phyloP scores from a whole-genome alignment of 2,888 invertebrate species.

The Agrotis puta region DNA sequence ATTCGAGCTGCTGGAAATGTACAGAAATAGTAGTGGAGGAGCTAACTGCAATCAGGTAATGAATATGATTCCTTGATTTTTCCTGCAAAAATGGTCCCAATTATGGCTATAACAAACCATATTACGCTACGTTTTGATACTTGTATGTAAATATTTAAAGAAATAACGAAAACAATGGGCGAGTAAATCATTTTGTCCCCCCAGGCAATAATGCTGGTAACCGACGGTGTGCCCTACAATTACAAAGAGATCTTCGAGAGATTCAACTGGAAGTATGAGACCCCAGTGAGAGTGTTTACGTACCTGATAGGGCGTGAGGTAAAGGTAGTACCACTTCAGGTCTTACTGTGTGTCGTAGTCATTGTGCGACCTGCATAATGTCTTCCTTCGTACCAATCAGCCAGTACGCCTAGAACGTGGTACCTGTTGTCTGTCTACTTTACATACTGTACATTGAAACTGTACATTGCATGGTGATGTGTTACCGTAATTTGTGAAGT shows the following conservation, averaged over 20 bases:
- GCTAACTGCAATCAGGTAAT: slow-evolving; percentile 91
- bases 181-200: slow-evolving; percentile 44
- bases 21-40: slow-evolving; percentile 92
- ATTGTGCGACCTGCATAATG: slow-evolving; percentile 91
- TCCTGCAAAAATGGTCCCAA: no score
- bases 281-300: slow-evolving; percentile 98
- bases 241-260: slow-evolving; percentile 97
- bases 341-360: slow-evolving; percentile 90
- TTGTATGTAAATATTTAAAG: not conserved
- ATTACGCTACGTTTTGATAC: not conserved
- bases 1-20: slow-evolving; percentile 95
- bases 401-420: slow-evolving; percentile 90
- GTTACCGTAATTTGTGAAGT: slow-evolving; percentile 39
- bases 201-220: slow-evolving; percentile 99
- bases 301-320: slow-evolving; percentile 98
- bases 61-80: no score
- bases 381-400: slow-evolving; percentile 83
- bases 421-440: slow-evolving; percentile 78
- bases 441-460: slow-evolving; percentile 45
- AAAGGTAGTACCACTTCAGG: slow-evolving; percentile 92
- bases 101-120: not conserved
- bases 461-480: slow-evolving; percentile 48
- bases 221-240: slow-evolving; percentile 99
- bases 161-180: not conserved
- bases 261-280: slow-evolving; percentile 96